A percentile compares a stretch with the other conserved stretches of the same genome.
phyloP scores from a whole-genome alignment of 2,113 vertebrate genomes.

The Hemichromis elongatus region DNA sequence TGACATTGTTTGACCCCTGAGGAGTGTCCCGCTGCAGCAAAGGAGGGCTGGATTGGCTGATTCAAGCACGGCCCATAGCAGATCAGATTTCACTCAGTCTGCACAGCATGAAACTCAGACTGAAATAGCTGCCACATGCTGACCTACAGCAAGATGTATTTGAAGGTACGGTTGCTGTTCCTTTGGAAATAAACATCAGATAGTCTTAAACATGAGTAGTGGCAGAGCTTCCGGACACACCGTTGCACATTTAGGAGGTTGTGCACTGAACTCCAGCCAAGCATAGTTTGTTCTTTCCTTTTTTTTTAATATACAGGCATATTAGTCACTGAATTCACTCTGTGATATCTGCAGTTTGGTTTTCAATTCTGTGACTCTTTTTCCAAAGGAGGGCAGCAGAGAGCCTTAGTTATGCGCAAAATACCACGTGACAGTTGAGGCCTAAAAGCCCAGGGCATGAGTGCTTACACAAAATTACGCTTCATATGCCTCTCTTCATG shows the following conservation, averaged over 20 bases:
- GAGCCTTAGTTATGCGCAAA: background rate
- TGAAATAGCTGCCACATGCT: slow-evolving; percentile 51
- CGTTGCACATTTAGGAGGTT: background rate
- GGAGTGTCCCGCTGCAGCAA: background rate
- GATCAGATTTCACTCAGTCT: slow-evolving; percentile 54
- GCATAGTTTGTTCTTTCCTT: background rate
- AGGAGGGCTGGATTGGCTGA: slow-evolving; percentile 37
- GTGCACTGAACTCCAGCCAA: background rate
- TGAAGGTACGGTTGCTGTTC: slow-evolving; percentile 3
- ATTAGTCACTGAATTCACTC: background rate
- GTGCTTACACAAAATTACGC: slow-evolving; percentile 12
- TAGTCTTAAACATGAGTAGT: background rate
- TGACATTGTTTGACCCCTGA: slow-evolving; percentile 36
- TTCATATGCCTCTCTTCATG: background rate
- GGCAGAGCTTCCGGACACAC: background rate
- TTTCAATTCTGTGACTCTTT: background rate
- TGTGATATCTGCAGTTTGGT: background rate
- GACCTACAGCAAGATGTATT: slow-evolving; percentile 30
- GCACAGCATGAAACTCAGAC: slow-evolving; percentile 42
- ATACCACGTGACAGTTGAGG: slow-evolving; percentile 58
- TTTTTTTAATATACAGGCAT: background rate
- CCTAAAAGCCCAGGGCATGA: slow-evolving; percentile 30
- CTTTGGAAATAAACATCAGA: background rate
- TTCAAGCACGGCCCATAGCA: background rate
- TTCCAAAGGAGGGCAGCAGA: slow-evolving; percentile 66